Conservation (phyloP, 2,888 invertebrate genomes). For the Dolichopus griseipennis region DNA sequence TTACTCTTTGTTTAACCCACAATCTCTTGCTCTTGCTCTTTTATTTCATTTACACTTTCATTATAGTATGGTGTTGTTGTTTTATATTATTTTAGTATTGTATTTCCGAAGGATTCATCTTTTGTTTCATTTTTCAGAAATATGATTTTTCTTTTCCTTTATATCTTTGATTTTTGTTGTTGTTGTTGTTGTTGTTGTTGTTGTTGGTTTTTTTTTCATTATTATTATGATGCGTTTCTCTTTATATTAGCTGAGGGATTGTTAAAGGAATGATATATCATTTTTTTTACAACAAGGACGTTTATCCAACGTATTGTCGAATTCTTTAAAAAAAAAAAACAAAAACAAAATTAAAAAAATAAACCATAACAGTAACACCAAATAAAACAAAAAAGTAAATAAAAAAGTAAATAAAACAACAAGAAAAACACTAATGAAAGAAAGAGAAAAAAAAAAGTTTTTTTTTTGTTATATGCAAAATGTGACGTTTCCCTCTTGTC, state of each 20-base stretch:
- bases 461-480: not conserved
- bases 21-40: too few relatives aligned
- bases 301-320: not conserved
- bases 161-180: not conserved
- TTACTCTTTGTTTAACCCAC: too few relatives aligned
- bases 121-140: not conserved
- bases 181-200: not conserved
- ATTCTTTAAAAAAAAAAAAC: not conserved
- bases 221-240: not conserved
- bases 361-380: not conserved
- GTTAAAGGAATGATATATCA: constrained; percentile 1
- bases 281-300: not conserved
- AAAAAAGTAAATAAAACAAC: too few relatives aligned
- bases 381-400: too few relatives aligned
- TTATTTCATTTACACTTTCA: too few relatives aligned
- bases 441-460: not conserved
- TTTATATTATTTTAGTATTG: too few relatives aligned
- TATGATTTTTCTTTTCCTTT: not conserved
- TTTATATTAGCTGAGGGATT: not conserved
- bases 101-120: not conserved
- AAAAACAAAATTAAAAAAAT: too few relatives aligned
- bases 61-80: too few relatives aligned
- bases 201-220: not conserved
- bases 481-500: not conserved
- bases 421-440: too few relatives aligned